phyloP scores from a whole-genome alignment of 2,113 vertebrate genomes.

The Actenoides lindsayi region DNA sequence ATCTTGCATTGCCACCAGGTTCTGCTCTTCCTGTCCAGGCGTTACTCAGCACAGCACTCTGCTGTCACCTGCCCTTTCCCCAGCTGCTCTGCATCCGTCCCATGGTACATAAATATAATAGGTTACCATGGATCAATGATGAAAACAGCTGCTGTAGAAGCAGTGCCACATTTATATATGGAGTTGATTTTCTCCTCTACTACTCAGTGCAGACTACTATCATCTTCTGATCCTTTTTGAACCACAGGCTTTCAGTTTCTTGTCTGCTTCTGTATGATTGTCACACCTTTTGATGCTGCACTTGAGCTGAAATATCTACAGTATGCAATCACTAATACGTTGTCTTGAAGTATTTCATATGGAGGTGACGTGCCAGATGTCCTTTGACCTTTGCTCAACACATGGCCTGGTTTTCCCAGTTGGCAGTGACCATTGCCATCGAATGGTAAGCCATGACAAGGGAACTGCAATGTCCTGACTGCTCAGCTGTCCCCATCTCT shows the following conservation, averaged over 20 bases:
- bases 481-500: neutral
- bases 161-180: neutral
- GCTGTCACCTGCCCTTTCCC: neutral
- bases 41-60: neutral
- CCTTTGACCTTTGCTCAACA: neutral
- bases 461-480: neutral
- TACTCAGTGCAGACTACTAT: neutral
- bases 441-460: neutral
- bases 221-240: neutral
- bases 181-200: neutral
- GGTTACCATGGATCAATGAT: neutral
- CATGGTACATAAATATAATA: neutral
- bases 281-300: neutral
- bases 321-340: neutral
- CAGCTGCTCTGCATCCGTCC: neutral
- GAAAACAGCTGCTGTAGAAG: neutral
- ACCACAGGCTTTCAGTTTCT: neutral
- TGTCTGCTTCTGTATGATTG: neutral
- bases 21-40: neutral
- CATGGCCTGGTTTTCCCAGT: accelerated
- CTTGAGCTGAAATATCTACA: neutral
- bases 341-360: neutral
- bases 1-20: accelerated
- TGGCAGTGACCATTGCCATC: neutral
- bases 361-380: neutral